Evolutionary conservation across 2,113 vertebrate species (phyloP), one percentile per base, ranked within the genome.

Genomic region (Macquaria ambigua): DNA sequence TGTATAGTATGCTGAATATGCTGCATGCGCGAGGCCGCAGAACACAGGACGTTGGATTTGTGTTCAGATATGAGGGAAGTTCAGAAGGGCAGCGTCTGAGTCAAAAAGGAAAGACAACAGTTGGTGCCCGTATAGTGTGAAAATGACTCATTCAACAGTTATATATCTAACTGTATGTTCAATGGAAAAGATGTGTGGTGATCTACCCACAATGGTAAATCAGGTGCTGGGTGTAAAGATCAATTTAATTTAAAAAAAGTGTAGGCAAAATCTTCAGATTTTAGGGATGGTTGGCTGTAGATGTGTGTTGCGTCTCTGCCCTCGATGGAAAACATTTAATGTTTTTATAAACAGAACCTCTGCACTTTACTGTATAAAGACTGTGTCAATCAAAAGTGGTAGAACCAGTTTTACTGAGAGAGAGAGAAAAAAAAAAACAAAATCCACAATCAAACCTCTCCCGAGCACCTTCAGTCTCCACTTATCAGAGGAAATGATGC

Each of bases 401-500:
- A 10, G 23, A 77, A 67, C 50, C 59, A 78, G 58, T 84, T 75
- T 66, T 1, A 59, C 61, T 64, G 55, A 37, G 8, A 31, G 18
- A 31, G 7, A 76, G 3, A 52, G 50, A 61, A 52, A 18, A 50
- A 16, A 43, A 43, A 43, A 43, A 11, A 11, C 39, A 43, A 9
- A 8, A 1, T 14, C 34, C 8, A n/a, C 62, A 81, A 86, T 72
- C 56, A 72, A 56, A 79, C 25, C 50, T 77, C 73, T 79, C 72
- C 39, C 58, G 16, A 34, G 78, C 71, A 28, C 70, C 74, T 66
- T 37, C 37, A 63, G 82, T 25, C 63, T 73, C 55, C 83, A 87
- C 70, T 87, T 71, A 90, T 93, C 90, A 76, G 78, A 90, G 82
- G 64, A 88, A 90, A 70, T 34, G 62, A 69, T 81, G 75, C 68